A percentile compares a stretch with the other conserved stretches of the same genome.
Evolutionary conservation across 2,797 vertebrate species (phyloP).

Genomic region (Hemitrygon akajei): DNA sequence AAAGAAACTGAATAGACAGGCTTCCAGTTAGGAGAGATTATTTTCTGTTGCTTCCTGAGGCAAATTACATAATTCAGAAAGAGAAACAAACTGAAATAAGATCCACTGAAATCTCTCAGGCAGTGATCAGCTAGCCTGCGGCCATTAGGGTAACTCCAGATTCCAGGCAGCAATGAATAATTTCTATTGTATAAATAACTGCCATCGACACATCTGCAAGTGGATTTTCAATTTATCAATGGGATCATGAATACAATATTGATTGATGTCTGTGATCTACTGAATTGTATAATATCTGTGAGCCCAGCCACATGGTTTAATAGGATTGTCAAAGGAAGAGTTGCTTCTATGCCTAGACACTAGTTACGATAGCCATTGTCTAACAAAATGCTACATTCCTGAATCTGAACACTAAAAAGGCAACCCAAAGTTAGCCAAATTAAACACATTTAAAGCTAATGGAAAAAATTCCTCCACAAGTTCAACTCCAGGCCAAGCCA

Average conservation of each 20-base stretch:
- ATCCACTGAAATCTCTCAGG: background rate
- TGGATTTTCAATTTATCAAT: background rate
- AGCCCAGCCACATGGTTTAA: background rate
- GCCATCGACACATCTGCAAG: background rate
- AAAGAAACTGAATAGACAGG: background rate
- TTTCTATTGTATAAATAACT: background rate
- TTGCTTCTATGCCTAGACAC: background rate
- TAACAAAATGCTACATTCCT: constrained; percentile 19
- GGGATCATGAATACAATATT: background rate
- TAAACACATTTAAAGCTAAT: background rate
- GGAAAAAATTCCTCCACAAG: background rate
- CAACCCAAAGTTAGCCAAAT: constrained; percentile 3
- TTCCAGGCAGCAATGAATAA: background rate
- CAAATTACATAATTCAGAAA: background rate
- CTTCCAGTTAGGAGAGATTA: background rate
- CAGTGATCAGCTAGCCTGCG: constrained; percentile 12
- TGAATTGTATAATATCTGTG: background rate
- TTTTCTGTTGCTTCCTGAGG: background rate
- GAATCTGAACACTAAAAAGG: background rate
- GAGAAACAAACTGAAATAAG: background rate
- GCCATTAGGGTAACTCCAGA: background rate
- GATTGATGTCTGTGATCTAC: background rate
- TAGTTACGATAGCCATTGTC: background rate
- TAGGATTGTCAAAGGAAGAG: constrained; percentile 9
- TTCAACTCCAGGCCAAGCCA: background rate